Percentiles rank a stretch among this genome's conserved stretches.
Conservation (phyloP, 1,140 invertebrate species). For the Sogatella furcifera region DNA sequence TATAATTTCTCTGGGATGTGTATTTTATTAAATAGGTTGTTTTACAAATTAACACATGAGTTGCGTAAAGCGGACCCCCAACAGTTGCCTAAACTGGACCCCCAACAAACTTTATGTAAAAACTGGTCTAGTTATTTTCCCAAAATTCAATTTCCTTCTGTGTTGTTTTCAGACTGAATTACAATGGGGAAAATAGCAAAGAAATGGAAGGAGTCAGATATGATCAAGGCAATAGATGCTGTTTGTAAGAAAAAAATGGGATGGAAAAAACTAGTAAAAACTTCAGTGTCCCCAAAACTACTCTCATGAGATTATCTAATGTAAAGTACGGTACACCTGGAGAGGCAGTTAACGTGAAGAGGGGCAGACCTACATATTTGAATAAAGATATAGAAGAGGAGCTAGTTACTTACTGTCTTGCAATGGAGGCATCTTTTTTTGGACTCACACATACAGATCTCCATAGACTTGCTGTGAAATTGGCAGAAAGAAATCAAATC, state of each 20-base stretch:
- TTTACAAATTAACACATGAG: neutral
- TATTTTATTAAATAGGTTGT: neutral
- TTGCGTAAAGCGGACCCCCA: neutral
- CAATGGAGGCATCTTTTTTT: neutral
- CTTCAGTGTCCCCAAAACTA: neutral
- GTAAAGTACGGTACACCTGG: neutral
- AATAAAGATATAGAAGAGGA: neutral
- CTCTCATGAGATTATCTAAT: neutral
- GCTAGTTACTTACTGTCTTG: neutral
- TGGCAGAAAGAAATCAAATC: neutral
- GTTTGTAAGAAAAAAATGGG: neutral
- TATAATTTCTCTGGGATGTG: neutral
- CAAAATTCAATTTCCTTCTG: neutral
- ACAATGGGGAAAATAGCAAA: neutral
- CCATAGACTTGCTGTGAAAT: neutral
- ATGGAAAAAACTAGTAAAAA: neutral
- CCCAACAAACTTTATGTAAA: neutral
- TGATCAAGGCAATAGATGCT: neutral
- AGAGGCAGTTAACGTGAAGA: neutral
- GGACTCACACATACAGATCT: neutral
- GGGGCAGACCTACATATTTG: neutral
- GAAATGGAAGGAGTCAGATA: neutral
- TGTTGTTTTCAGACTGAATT: neutral
- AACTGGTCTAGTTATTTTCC: neutral
- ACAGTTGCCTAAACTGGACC: neutral